These are phyloP conservation scores for Acholoe squamosa DNA, from an alignment of 2,888 invertebrate species.

Conservation along the genomic window DNA sequence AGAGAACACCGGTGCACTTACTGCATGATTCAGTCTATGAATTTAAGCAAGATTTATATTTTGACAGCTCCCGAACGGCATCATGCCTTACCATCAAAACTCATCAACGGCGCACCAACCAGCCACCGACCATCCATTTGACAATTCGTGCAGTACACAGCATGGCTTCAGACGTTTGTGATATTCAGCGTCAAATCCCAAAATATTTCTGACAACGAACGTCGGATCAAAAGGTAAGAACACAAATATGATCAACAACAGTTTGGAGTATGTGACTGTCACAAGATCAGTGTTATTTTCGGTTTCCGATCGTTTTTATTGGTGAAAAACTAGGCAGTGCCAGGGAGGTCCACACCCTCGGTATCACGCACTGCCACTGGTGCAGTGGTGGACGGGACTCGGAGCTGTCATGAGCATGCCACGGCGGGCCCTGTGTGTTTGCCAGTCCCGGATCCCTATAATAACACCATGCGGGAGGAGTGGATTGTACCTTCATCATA, in stretches of 20 bases:
- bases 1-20: no score
- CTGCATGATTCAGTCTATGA: no score
- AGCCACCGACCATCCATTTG: neutral
- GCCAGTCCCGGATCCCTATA: neutral
- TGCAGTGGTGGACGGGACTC: no score
- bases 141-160: neutral
- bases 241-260: neutral
- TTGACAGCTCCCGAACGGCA: no score
- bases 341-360: neutral
- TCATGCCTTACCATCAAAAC: neutral
- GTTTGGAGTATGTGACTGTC: neutral
- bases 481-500: neutral
- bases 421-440: neutral
- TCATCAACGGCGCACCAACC: neutral
- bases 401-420: neutral
- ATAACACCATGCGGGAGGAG: neutral
- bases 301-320: neutral
- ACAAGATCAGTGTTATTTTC: neutral
- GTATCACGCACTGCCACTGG: neutral
- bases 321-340: constrained; percentile 7
- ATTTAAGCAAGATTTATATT: no score
- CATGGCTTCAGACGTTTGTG: constrained; percentile 37
- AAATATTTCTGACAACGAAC: constrained; percentile 31
- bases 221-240: neutral
- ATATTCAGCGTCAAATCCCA: neutral